Evolutionary conservation across 2,113 vertebrate genomes (phyloP), one percentile per base, ranked within the genome.

Genomic region (Oryzias celebensis): DNA sequence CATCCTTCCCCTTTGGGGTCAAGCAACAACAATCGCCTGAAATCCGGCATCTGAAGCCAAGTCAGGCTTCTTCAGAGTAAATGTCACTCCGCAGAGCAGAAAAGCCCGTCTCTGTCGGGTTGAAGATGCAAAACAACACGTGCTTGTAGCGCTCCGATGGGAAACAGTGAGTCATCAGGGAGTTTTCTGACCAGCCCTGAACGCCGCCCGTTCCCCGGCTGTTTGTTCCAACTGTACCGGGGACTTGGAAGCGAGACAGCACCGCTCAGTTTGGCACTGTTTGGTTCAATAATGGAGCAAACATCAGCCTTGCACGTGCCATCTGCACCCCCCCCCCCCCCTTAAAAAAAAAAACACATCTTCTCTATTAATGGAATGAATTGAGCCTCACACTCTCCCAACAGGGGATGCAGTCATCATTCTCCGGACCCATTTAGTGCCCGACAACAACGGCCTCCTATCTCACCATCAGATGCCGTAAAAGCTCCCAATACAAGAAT

Each of bases 391-490:
- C 68, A 89, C 80, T 83, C 80, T 62, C 76, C 36, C 67, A 62
- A 82, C 80, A 83, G 78, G 81, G 78, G 84, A 87, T 82, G 80
- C 69, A 81, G 82, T 85, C 82, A 84, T 84, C 79, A 78, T 36
- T 85, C 87, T 75, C 60, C 81, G 76, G 82, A 87, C 61, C 80
- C 85, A 85, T 90, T 90, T 86, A 86, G 76, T 78, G 66, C 55
- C 49, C 55, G 55, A 68, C 75, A 36, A 87, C 86, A 89, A 87
- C 52, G 68, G 75, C 76, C 81, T 74, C 72, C 82, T 87, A 83
- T 85, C 81, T 88, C 62, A 0, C 77, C 81, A 87, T 79, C 75
- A 62, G 54, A 62, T 26, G 51, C 72, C 54, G 75, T 84, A 85
- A 87, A 87, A 78, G 77, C 79, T 80, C 83, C 79, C 62, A 51